Evolutionary conservation across 2,797 vertebrate species (phyloP).

Genomic region (Coccyzus lansbergi): DNA sequence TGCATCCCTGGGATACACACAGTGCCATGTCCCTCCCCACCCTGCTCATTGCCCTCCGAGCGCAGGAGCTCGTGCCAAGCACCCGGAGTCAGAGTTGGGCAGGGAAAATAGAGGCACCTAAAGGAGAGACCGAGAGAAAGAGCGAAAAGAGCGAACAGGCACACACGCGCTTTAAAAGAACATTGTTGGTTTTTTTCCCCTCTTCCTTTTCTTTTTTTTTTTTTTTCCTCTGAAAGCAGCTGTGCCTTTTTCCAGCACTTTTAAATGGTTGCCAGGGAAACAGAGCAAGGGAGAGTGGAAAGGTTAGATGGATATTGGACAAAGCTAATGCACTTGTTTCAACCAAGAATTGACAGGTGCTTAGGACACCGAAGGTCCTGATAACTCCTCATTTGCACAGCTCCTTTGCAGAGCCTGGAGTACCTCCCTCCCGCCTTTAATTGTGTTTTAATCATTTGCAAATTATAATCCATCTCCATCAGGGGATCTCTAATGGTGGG

Average conservation of each 20-base stretch:
- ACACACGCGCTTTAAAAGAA: constrained; percentile 32
- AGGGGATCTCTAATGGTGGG: constrained; percentile 46
- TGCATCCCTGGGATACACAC: neutral
- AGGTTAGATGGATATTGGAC: constrained; percentile 79
- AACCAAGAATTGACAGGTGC: constrained; percentile 75
- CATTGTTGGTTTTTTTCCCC: constrained; percentile 24
- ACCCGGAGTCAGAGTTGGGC: neutral
- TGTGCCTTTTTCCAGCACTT: constrained; percentile 77
- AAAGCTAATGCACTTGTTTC: constrained; percentile 78
- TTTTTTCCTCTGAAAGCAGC: constrained; percentile 66
- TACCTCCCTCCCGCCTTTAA: constrained; percentile 67
- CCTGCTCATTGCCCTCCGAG: constrained; percentile 21
- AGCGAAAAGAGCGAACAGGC: neutral
- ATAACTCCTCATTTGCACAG: constrained; percentile 61
- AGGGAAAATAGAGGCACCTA: neutral
- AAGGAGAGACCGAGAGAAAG: constrained; percentile 16
- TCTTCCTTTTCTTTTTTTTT: neutral
- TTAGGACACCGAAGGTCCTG: constrained; percentile 67
- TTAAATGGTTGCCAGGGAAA: constrained; percentile 82
- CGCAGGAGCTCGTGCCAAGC: fast-evolving
- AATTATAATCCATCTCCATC: constrained; percentile 72
- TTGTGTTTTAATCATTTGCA: constrained; percentile 71
- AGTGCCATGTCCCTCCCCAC: neutral
- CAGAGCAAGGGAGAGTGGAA: constrained; percentile 77
- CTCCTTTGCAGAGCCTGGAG: constrained; percentile 41